phyloP scores from a whole-genome alignment of 2,888 invertebrate species.

The Xanthorhoe designata region DNA sequence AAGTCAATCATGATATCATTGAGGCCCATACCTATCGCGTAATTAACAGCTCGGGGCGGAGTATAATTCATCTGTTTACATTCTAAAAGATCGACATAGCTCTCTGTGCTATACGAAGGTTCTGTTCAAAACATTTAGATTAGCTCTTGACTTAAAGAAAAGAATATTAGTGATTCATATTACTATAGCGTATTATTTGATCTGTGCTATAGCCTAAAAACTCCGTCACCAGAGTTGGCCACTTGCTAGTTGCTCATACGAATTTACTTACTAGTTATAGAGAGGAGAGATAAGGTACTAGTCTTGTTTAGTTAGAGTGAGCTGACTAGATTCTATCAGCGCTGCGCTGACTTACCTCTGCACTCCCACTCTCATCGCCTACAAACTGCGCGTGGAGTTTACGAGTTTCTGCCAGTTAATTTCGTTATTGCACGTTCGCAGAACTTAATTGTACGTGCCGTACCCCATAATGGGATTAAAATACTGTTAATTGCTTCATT shows the following conservation, averaged over 20 bases:
- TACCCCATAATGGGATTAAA: constrained; percentile 53
- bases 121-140: background rate
- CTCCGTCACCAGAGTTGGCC: too few relatives aligned
- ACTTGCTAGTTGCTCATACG: too few relatives aligned
- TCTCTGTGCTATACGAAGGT: background rate
- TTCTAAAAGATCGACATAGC: background rate
- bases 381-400: constrained; percentile 60
- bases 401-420: constrained; percentile 65
- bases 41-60: background rate
- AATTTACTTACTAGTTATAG: background rate
- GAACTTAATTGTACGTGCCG: constrained; percentile 54
- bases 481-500: constrained; percentile 52
- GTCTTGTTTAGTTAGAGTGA: constrained; percentile 16
- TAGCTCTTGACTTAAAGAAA: background rate
- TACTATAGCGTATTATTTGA: too few relatives aligned
- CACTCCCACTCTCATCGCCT: constrained; percentile 39
- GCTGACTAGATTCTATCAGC: constrained; percentile 5
- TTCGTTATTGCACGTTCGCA: constrained; percentile 60
- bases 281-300: too few relatives aligned
- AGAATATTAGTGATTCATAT: background rate
- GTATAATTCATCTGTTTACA: background rate
- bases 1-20: background rate
- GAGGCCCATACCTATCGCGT: background rate
- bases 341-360: constrained; percentile 22
- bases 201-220: too few relatives aligned